A percentile compares a stretch with the other conserved stretches of the same genome.
Conservation (phyloP, 2,797 vertebrate genomes). For the Dendrocincla fuliginosa region DNA sequence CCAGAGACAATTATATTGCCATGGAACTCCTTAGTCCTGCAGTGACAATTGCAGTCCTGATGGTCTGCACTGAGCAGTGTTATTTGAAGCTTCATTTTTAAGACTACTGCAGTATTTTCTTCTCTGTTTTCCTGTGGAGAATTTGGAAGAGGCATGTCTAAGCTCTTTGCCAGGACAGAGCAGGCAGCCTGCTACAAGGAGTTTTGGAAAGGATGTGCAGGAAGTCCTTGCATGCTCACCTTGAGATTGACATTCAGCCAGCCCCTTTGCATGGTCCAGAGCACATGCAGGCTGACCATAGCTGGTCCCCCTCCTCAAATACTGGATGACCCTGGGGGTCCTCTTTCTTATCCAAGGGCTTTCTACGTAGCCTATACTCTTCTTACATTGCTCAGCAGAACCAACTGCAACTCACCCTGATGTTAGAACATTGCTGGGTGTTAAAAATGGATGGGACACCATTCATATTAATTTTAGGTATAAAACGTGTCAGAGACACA, state of each 20-base stretch:
- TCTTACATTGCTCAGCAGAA: not conserved
- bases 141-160: not conserved
- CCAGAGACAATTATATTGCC: not conserved
- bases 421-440: not conserved
- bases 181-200: not conserved
- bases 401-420: not conserved
- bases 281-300: not conserved
- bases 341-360: not conserved
- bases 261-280: not conserved
- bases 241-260: not conserved
- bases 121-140: not conserved
- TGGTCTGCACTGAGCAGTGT: not conserved
- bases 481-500: not conserved
- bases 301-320: not conserved
- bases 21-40: not conserved
- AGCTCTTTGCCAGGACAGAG: not conserved
- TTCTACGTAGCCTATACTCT: accelerated
- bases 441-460: not conserved
- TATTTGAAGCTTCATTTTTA: not conserved
- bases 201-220: not conserved
- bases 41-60: accelerated
- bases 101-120: not conserved
- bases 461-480: not conserved
- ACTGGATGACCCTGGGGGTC: not conserved
- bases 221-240: accelerated